Base-by-base conservation (phyloP, 2,113 vertebrate genomes). In the Nothobranchius furzeri region DNA sequence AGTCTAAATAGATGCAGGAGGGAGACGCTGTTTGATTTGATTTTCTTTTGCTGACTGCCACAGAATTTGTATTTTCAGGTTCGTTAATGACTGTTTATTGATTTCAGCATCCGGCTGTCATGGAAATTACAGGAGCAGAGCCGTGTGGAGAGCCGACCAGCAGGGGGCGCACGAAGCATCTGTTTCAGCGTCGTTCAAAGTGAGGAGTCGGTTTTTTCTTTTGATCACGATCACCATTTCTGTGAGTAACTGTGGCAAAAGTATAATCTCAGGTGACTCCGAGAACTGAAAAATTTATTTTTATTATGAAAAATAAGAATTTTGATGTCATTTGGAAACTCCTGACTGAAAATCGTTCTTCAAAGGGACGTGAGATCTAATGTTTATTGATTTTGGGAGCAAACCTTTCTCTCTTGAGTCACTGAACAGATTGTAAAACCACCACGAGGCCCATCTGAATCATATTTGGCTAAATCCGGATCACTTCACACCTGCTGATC, bases 111-210 rank as follows among this genome's bases (percentile, higher is more conserved):
- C 37, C 37, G 37, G 7, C 36, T 79, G 71, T 68, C 25, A 10
- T 37, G 45, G 63, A 73, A 57, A 75, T 66, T 11, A 30, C 3
- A 9, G 54, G 64, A 72, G 54, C 65, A 60, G 45, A 76, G 69
- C 52, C 47, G 53, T 75, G 61, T 20, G 70, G 50, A 20, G 48
- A 53, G 68, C 45, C 57, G 14, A 68, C 63, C 90, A 83, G 81
- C 81, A 91, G 90, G 81, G 89, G 90, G 89, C 90, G 90, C 12
- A 79, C 66, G 77, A 73, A 75, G 66, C 86, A 77, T 79, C 83
- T 58, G 48, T 62, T 80, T 85, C 24, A n/a, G 62, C 12, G 30
- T 30, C 30, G 0, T 14, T 25, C 24, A 73, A 81, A 54, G 4
- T 8, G 15, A 20, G 11, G 11, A 6, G 13, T 61, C 12, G 45